A percentile compares a stretch with the other conserved stretches of the same genome.
Evolutionary conservation across 2,888 invertebrate genomes (phyloP).

Genomic region (Tenodera sinensis): DNA sequence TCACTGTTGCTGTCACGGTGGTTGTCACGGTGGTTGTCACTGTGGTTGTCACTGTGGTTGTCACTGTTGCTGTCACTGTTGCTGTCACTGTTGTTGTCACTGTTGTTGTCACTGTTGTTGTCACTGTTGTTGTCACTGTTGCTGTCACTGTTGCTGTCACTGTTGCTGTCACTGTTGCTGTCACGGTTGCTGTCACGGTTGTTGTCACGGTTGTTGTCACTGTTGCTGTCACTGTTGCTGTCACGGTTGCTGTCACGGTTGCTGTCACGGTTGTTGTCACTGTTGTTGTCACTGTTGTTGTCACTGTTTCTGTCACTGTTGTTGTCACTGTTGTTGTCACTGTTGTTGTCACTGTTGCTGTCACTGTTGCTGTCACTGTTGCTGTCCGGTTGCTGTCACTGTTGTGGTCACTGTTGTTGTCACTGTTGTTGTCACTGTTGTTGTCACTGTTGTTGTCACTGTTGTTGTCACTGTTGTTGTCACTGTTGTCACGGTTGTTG

Average conservation of each 20-base stretch:
- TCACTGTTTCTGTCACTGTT: not conserved
- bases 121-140: slow-evolving; percentile 12
- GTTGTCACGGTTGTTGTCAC: no score
- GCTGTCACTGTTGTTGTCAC: not conserved
- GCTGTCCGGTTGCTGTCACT: no score
- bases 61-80: no score
- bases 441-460: not conserved
- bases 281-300: no score
- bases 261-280: not conserved
- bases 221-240: no score
- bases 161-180: slow-evolving; percentile 1
- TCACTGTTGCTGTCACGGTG: not conserved
- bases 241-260: no score
- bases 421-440: not conserved
- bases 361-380: not conserved
- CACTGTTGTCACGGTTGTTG: not conserved
- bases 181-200: slow-evolving; percentile 1
- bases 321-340: not conserved
- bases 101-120: slow-evolving; percentile 3
- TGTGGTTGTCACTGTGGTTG: no score
- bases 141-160: not conserved
- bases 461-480: not conserved
- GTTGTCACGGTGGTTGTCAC: not conserved
- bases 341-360: not conserved
- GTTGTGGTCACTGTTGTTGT: no score